These are phyloP conservation scores for Strigamia maritima DNA, from an alignment of 2,888 invertebrate genomes.

Conservation along the genomic window DNA sequence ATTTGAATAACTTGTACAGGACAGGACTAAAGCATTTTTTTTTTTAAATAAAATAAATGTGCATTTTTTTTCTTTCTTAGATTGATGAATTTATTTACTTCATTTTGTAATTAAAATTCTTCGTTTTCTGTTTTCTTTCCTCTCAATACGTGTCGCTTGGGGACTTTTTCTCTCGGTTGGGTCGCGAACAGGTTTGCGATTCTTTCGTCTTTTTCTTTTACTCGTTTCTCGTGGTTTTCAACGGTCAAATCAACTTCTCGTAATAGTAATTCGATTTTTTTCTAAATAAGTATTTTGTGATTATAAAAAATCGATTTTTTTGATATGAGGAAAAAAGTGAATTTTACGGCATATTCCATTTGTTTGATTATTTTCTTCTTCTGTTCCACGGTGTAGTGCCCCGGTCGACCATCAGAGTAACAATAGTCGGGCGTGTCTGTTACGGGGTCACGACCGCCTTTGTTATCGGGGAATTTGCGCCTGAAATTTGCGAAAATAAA, in stretches of 20 bases:
- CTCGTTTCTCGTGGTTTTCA: not conserved
- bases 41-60: not conserved
- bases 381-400: not conserved
- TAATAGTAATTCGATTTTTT: not conserved
- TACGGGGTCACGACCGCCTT: not conserved
- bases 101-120: not conserved
- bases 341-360: constrained; percentile 21
- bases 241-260: not conserved
- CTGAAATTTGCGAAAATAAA: not conserved
- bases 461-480: not conserved
- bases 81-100: too few species aligned
- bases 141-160: not conserved
- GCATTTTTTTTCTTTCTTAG: not conserved
- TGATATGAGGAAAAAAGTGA: not conserved
- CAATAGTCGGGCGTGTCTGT: not conserved
- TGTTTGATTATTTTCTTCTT: not conserved
- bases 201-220: not conserved
- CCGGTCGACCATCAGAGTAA: not conserved
- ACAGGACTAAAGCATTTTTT: not conserved
- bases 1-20: not conserved
- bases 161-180: not conserved
- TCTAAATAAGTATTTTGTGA: not conserved
- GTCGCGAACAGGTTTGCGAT: not conserved
- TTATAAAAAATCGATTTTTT: too few species aligned
- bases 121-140: not conserved